Conservation (phyloP, 2,797 vertebrate species). For the Cryptoblepharus egeriae region DNA sequence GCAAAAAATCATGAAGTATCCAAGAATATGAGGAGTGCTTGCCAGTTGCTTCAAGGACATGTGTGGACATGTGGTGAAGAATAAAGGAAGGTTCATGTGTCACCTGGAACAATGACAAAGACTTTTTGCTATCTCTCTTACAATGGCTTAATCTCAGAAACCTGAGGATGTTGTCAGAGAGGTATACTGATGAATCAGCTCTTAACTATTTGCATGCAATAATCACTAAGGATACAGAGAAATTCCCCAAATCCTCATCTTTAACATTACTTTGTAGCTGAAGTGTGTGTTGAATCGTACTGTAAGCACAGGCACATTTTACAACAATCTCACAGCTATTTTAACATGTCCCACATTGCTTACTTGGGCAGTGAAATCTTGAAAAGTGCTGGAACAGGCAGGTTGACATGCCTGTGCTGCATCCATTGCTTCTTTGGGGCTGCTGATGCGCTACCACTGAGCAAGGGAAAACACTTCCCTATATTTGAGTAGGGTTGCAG, state of each 20-base stretch:
- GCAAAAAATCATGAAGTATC: not conserved
- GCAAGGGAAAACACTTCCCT: too few species aligned
- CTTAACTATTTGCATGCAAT: not conserved
- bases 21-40: not conserved
- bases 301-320: too few species aligned
- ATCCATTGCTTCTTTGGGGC: too few species aligned
- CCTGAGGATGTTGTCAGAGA: not conserved
- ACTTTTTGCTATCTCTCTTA: not conserved
- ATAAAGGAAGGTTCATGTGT: not conserved
- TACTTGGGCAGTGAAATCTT: too few species aligned
- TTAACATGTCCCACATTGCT: too few species aligned
- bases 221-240: not conserved
- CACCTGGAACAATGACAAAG: not conserved
- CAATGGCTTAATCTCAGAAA: not conserved
- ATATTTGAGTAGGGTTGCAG: too few species aligned
- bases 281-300: too few species aligned
- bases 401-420: too few species aligned
- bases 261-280: too few species aligned
- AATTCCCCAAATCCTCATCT: not conserved
- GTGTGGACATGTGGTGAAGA: not conserved
- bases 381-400: too few species aligned
- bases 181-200: not conserved
- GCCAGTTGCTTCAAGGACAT: not conserved
- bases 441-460: too few species aligned
- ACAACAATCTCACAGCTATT: too few species aligned